Base-by-base conservation (phyloP, 1,140 invertebrate species). In the Drosophila asahinai region DNA sequence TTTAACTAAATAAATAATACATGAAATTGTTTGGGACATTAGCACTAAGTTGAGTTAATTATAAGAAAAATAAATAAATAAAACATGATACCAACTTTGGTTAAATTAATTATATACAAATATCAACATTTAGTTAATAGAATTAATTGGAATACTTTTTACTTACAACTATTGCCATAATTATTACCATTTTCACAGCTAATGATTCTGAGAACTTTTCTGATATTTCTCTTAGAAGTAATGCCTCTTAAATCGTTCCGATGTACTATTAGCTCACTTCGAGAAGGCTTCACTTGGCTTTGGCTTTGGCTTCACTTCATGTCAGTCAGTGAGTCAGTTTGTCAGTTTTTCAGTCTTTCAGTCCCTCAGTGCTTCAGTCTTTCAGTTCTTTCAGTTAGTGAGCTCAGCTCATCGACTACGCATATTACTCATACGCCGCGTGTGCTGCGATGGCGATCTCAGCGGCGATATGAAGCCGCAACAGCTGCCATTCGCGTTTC, bases 401-500 rank as follows among this genome's bases (percentile, higher is more conserved):
- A 45, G n/a, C 25, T 66, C 8, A n/a, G 48, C 47, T 70, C 47
- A 45, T 66, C 66, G 62, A 66, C 66, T 25, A 33, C 25, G 52
- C 52, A 66, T 77, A 77, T 77, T 66, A 66, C 74, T 66, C 72
- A 77, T 77, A 59, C 73, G 72, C 48, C 61, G 42, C n/a, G 54
- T 67, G 42, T 40, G 72, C 40, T 11, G 67, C 58, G 19, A 51
- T 47, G 71, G 42, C 72, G 74, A 77, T 77, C 72, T 75, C 19
- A 59, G 54, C 27, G 45, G n/a, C 55, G 62, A 77, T 77, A 77
- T 60, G 73, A 67, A 57, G 55, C 75, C 75, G 75, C 75, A 77
- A 77, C 75, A 77, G 74, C 75, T 77, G 74, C 74, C 72, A 76
- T 48, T 72, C 60, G 60, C 36, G 62, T 54, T 54, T 54, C 33